These are phyloP conservation scores for Xenus cinereus DNA, from an alignment of 2,113 vertebrate genomes.

Conservation along the genomic window DNA sequence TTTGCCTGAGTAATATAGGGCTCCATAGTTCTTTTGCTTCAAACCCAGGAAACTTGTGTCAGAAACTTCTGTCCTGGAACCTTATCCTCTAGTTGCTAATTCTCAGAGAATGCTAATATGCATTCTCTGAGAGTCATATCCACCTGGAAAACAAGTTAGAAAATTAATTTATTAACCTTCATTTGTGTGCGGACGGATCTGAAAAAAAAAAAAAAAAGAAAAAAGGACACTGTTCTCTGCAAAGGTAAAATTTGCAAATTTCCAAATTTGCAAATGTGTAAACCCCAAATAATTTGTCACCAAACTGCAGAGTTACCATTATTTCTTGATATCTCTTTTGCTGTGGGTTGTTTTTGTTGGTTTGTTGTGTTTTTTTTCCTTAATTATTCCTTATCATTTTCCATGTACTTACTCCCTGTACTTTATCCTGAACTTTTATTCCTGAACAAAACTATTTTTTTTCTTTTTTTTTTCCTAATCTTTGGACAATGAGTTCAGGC, in stretches of 20 bases:
- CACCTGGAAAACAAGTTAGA: neutral
- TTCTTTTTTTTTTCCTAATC: neutral
- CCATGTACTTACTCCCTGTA: neutral
- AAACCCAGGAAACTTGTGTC: neutral
- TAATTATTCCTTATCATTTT: neutral
- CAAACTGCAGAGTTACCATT: neutral
- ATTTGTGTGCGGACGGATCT: neutral
- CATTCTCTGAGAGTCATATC: neutral
- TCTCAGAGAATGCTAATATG: neutral
- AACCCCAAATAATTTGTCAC: neutral
- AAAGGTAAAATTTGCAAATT: neutral
- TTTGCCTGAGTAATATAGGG: neutral
- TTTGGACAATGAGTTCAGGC: neutral
- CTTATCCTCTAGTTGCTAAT: neutral
- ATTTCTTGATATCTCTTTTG: neutral
- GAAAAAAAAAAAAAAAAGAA: no score
- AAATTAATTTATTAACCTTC: neutral
- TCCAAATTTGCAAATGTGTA: neutral
- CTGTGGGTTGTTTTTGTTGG: neutral
- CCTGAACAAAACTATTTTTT: neutral
- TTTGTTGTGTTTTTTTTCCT: neutral
- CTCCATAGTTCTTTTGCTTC: neutral
- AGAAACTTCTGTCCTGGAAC: neutral
- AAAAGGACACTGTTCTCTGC: fast-evolving
- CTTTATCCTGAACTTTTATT: neutral